Evolutionary conservation across 2,797 vertebrate genomes (phyloP).

Genomic region (Micromesistius poutassou): DNA sequence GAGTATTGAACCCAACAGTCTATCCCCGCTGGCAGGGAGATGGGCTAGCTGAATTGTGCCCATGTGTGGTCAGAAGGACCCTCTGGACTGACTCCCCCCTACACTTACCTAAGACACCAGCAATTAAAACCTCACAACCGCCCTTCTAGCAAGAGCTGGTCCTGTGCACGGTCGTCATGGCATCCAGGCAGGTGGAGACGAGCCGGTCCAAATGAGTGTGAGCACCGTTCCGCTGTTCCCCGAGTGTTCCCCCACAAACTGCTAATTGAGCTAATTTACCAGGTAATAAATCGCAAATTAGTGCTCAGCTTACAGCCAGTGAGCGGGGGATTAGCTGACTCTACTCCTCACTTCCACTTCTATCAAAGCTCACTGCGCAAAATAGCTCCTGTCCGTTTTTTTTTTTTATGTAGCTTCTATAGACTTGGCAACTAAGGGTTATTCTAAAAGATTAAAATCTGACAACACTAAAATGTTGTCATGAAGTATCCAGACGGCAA

Average conservation of each 20-base stretch:
- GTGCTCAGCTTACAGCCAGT: neutral
- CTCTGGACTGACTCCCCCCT: neutral
- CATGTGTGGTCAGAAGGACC: neutral
- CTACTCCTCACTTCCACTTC: neutral
- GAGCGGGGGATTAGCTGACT: slow-evolving; percentile 7
- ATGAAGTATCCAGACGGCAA: no score
- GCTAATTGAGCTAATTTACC: slow-evolving; percentile 12
- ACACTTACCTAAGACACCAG: neutral
- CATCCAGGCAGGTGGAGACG: slow-evolving; percentile 12
- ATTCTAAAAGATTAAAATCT: no score
- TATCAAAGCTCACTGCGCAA: neutral
- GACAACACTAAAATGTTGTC: no score
- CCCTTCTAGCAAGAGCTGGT: neutral
- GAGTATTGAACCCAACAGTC: neutral
- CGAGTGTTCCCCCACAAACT: neutral
- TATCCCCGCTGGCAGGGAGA: neutral
- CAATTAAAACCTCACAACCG: neutral
- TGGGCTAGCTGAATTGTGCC: neutral
- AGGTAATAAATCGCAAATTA: slow-evolving; percentile 13
- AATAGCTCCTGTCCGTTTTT: neutral
- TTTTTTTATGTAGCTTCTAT: neutral
- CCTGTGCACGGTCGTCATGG: neutral
- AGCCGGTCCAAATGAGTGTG: neutral
- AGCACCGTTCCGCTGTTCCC: neutral
- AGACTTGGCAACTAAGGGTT: no score